Base-by-base conservation (phyloP, 2,888 invertebrate species). In the Lacanobia oleracea region DNA sequence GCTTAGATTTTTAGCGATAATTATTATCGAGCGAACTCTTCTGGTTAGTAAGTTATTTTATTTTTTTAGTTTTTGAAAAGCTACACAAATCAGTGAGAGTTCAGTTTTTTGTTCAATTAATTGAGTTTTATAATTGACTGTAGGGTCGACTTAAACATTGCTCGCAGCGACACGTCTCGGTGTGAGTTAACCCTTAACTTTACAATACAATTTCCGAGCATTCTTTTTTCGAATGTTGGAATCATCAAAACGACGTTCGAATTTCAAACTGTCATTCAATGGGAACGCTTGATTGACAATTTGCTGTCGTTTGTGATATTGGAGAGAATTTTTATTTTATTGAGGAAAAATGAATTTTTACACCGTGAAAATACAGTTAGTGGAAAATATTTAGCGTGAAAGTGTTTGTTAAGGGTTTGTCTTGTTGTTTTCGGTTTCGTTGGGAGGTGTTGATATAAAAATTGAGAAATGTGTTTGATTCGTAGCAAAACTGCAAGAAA, bases 241-340 rank as follows among this genome's bases (percentile, higher is more conserved):
- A 60, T 71, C 33, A 63, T 70, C 56, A 61, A 73, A 75, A 57
- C 56, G 67, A 66, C 80, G 68, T 86, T 86, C 72, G 69, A 86
- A 78, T 81, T 84, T 80, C 67, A 73, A 74, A 66, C 45, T 68
- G 84, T 65, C 75, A 62, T 60, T 77, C 70, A 69, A 72, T 72
- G 59, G 50, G 18, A 10, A 74, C 78, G 85, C 72, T 67, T 77
- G 74, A 82, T 75, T 75, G 79, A 63, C 79, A 72, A 63, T 72
- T 69, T 82, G 65, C 60, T 68, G 51, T 68, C 70, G 80, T 53
- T 70, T 79, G 83, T 70, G 56, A 18, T 66, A 60, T 64, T 67
- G 59, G 59, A 37, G 12, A 68, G 33, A 57, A 50, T 67, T 72
- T 71, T 77, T 63, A 57, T 67, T 68, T 63, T 66, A 59, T 71